phyloP scores from a whole-genome alignment of 1,140 invertebrate genomes.

The silkworm (Bombyx mori) region ASM3026992v2 NC_085126.1:10420501-10421000 shows the following conservation, averaged over 20 bases:
- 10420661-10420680: constrained; percentile 72
- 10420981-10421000: constrained; percentile 21
- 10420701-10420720: constrained; percentile 51
- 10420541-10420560: not conserved
- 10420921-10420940: constrained; percentile 26
- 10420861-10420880: no score
- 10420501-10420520: not conserved
- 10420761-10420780: not conserved
- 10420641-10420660: constrained; percentile 70
- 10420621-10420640: constrained; percentile 70
- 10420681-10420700: constrained; percentile 63
- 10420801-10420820: not conserved
- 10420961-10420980: constrained; percentile 29
- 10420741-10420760: not conserved
- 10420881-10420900: not conserved
- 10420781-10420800: not conserved
- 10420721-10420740: constrained; percentile 24
- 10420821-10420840: not conserved
- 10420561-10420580: not conserved
- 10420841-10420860: no score
- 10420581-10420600: constrained; percentile 59
- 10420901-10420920: not conserved
- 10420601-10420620: constrained; percentile 66
- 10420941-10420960: constrained; percentile 30
- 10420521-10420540: not conserved